A percentile compares a stretch with the other conserved stretches of the same genome.
Evolutionary conservation across 2,888 invertebrate species (phyloP).

Genomic region (Peribatodes rhomboidaria): DNA sequence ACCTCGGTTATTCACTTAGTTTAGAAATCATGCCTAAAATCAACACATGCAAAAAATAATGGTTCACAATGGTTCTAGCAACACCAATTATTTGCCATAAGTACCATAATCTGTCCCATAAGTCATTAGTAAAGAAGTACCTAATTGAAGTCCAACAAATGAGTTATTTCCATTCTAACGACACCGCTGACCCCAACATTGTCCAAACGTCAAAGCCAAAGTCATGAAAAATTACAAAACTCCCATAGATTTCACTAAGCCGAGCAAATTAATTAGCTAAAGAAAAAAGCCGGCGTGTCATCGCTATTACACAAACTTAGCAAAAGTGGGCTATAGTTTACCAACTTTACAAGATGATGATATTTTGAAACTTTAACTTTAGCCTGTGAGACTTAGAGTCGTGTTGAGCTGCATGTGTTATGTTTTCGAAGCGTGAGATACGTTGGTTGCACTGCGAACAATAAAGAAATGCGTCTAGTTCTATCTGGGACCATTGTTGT

Average conservation of each 20-base stretch:
- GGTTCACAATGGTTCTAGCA: no score
- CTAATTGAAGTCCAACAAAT: neutral
- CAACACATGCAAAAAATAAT: no score
- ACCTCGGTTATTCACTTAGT: no score
- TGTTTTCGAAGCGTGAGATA: slow-evolving; percentile 15
- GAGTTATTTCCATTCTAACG: slow-evolving; percentile 3
- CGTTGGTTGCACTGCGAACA: slow-evolving; percentile 52
- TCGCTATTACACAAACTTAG: slow-evolving; percentile 56
- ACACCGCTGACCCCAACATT: slow-evolving; percentile 16
- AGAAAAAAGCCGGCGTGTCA: slow-evolving; percentile 70
- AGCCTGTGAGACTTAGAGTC: slow-evolving; percentile 2
- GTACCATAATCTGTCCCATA: neutral
- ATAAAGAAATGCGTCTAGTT: slow-evolving; percentile 60
- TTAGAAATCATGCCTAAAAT: no score
- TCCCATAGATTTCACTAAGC: slow-evolving; percentile 71
- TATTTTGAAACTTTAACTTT: slow-evolving; percentile 27
- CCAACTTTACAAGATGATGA: slow-evolving; percentile 42
- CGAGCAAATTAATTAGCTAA: slow-evolving; percentile 71
- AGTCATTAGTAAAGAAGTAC: neutral
- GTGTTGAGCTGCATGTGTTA: neutral
- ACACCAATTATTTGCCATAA: no score
- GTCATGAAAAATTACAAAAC: slow-evolving; percentile 39
- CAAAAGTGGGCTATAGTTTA: slow-evolving; percentile 66
- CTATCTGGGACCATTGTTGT: slow-evolving; percentile 48
- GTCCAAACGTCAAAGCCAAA: slow-evolving; percentile 26